These are phyloP conservation scores for Ophthalmolycus amberensis DNA, from an alignment of 2,113 vertebrate genomes.

Conservation along the genomic window DNA sequence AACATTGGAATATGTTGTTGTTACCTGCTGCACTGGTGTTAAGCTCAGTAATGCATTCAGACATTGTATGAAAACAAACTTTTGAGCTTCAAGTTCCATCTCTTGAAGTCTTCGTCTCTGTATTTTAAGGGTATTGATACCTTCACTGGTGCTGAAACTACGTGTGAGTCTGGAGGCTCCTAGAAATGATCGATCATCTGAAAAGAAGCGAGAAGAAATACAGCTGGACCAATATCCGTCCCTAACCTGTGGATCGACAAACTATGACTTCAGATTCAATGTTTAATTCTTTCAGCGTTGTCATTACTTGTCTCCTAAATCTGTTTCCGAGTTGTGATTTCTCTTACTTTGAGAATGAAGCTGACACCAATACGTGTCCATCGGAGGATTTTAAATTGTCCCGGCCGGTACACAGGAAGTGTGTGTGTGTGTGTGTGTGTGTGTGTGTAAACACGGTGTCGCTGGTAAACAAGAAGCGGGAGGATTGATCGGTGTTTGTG, in stretches of 20 bases:
- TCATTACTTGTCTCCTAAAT: constrained; percentile 8
- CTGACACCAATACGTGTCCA: constrained; percentile 3
- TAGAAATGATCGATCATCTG: not conserved
- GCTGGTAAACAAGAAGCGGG: constrained; percentile 57
- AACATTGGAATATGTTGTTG: not conserved
- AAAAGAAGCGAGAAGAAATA: constrained; percentile 1
- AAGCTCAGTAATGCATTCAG: not conserved
- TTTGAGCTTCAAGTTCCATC: not conserved
- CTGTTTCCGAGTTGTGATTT: not conserved
- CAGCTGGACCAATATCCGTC: not conserved
- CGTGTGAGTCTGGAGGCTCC: constrained; percentile 1
- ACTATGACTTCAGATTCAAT: not conserved
- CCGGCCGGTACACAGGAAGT: constrained; percentile 25
- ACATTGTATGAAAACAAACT: not conserved
- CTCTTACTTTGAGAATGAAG: not conserved
- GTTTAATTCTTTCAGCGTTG: not conserved
- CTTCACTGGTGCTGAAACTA: not conserved
- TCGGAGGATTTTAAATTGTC: not conserved
- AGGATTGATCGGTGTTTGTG: constrained; percentile 53
- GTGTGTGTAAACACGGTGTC: constrained; percentile 46
- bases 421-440: constrained; percentile 40
- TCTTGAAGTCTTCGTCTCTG: not conserved
- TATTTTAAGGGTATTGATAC: not conserved
- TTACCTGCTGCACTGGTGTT: not conserved
- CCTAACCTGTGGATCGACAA: not conserved